Percentiles rank a stretch among this genome's conserved stretches.
Evolutionary conservation across 2,797 vertebrate genomes (phyloP).

Genomic region (Dendrocincla fuliginosa): DNA sequence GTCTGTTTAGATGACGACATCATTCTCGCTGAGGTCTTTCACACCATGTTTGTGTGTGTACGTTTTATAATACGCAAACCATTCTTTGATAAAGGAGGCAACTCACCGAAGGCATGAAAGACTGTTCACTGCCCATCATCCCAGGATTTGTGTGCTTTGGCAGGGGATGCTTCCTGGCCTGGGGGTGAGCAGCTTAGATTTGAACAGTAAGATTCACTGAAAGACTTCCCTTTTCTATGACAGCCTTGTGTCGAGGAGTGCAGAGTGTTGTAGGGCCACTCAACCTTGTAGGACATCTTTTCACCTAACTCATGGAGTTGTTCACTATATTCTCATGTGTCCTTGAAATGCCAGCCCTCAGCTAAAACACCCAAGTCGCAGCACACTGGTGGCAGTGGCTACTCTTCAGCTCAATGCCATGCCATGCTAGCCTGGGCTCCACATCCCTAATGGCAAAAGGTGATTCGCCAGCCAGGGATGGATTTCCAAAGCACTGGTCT

Average conservation of each 20-base stretch:
- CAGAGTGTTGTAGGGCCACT: not conserved
- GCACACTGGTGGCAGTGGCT: not conserved
- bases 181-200: not conserved
- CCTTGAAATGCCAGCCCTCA: not conserved
- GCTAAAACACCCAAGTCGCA: not conserved
- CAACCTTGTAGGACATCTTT: not conserved
- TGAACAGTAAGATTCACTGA: not conserved
- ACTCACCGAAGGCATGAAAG: not conserved
- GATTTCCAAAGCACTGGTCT: not conserved
- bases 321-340: not conserved
- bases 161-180: not conserved
- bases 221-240: not conserved
- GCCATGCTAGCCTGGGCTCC: not conserved
- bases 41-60: not conserved
- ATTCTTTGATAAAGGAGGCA: not conserved
- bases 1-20: rapidly evolving
- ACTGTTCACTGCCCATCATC: not conserved
- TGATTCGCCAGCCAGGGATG: not conserved
- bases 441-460: not conserved
- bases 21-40: not conserved
- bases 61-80: not conserved
- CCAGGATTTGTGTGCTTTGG: not conserved
- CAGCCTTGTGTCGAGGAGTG: not conserved
- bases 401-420: not conserved
- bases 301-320: not conserved